These are phyloP conservation scores for Trissoscelio sp. DNA, from an alignment of 2,888 invertebrate genomes.

Conservation along the genomic window DNA sequence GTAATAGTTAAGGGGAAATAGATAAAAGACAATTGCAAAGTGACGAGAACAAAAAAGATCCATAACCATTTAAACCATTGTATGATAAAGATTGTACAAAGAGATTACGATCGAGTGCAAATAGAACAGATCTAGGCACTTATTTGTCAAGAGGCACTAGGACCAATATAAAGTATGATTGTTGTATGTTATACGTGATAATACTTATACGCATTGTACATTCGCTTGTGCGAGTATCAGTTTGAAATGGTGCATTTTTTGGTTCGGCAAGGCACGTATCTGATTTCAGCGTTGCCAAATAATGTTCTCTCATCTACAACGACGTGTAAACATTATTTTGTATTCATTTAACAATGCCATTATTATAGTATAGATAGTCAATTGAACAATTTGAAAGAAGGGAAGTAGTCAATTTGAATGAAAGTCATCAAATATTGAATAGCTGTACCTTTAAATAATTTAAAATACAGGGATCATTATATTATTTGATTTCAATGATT, in stretches of 20 bases:
- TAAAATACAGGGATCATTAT: no score
- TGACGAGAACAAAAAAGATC: not conserved
- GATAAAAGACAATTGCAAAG: slow-evolving; percentile 21
- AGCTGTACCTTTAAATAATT: no score
- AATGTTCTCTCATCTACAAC: no score
- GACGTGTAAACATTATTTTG: no score
- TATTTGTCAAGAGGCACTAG: slow-evolving; percentile 61
- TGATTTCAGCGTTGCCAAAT: not conserved
- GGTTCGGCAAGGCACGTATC: slow-evolving; percentile 35
- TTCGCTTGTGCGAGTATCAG: slow-evolving; percentile 36
- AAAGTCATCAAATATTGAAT: no score
- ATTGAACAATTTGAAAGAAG: no score
- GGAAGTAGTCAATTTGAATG: no score
- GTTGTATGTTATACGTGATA: slow-evolving; percentile 42
- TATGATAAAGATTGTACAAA: slow-evolving; percentile 40
- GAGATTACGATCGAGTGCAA: slow-evolving; percentile 14
- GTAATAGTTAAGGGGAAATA: slow-evolving; percentile 28
- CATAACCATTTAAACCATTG: slow-evolving; percentile 17
- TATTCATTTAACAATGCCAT: no score
- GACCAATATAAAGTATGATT: slow-evolving; percentile 61
- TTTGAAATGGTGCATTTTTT: slow-evolving; percentile 49
- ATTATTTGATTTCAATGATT: no score
- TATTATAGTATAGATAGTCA: no score
- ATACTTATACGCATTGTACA: slow-evolving; percentile 39
- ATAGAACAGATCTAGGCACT: slow-evolving; percentile 18